Evolutionary conservation across 2,797 vertebrate genomes (phyloP).

Genomic region (Coluber constrictor): DNA sequence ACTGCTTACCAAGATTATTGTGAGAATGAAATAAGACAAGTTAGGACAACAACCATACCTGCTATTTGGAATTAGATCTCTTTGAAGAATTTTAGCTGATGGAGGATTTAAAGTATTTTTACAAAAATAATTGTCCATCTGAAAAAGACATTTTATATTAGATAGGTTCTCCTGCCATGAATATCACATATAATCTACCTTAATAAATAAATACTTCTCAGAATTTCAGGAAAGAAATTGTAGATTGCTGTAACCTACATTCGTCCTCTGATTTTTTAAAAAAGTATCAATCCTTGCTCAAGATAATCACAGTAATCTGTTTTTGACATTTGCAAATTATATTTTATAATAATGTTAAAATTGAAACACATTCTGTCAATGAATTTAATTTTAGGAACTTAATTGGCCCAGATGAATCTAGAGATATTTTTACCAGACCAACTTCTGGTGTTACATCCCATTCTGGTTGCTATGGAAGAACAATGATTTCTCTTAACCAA

Average conservation of each 20-base stretch:
- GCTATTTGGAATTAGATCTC: neutral
- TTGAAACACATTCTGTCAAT: slow-evolving; percentile 34
- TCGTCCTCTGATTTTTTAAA: neutral
- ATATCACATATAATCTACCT: neutral
- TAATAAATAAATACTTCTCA: neutral
- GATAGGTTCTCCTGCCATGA: no score
- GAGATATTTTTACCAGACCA: slow-evolving; percentile 62
- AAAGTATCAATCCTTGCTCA: neutral
- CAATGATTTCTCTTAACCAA: slow-evolving; percentile 65
- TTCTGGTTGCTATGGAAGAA: slow-evolving; percentile 65
- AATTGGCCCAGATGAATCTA: slow-evolving; percentile 63
- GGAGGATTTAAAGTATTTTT: neutral
- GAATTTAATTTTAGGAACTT: slow-evolving; percentile 64
- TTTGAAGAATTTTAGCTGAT: neutral
- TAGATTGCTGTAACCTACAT: neutral
- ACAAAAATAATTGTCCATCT: neutral
- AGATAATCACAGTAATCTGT: neutral
- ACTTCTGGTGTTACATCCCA: slow-evolving; percentile 60
- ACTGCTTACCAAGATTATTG: neutral
- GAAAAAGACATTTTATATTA: neutral
- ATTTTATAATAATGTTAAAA: slow-evolving; percentile 46
- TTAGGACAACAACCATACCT: neutral
- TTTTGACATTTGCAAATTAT: neutral
- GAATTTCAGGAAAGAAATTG: neutral
- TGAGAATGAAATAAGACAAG: neutral